phyloP scores from a whole-genome alignment of 2,888 invertebrate species.

The Andrena hattorfiana region DNA sequence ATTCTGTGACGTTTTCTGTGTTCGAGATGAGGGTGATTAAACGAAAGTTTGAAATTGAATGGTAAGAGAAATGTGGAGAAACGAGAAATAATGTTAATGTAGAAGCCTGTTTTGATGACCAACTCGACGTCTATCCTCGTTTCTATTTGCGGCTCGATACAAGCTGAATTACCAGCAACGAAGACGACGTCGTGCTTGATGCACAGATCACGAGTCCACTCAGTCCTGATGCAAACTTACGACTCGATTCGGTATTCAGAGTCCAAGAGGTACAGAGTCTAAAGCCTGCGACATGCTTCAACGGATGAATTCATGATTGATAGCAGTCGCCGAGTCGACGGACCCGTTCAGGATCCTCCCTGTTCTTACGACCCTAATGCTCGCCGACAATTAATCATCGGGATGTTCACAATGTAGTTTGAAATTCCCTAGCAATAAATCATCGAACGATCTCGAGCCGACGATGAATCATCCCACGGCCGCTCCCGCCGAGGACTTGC shows the following conservation, averaged over 20 bases:
- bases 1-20: too few relatives aligned
- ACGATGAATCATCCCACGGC: slow-evolving; percentile 14
- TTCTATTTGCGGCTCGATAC: not conserved
- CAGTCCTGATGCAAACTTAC: not conserved
- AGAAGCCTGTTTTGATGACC: too few relatives aligned
- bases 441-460: slow-evolving; percentile 14
- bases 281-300: slow-evolving; percentile 13
- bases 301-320: slow-evolving; percentile 38
- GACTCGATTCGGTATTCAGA: not conserved
- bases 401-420: slow-evolving; percentile 33
- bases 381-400: slow-evolving; percentile 41
- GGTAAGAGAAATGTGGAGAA: too few relatives aligned
- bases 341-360: slow-evolving; percentile 12
- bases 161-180: not conserved
- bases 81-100: too few relatives aligned
- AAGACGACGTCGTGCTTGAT: not conserved
- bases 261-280: not conserved
- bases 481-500: not conserved
- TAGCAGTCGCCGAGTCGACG: slow-evolving; percentile 31
- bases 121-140: not conserved
- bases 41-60: too few relatives aligned
- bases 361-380: slow-evolving; percentile 28
- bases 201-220: not conserved
- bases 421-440: slow-evolving; percentile 37
- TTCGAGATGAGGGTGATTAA: too few relatives aligned